Evolutionary conservation across 2,113 vertebrate genomes (phyloP).

Genomic region (Centrocercus urophasianus): DNA sequence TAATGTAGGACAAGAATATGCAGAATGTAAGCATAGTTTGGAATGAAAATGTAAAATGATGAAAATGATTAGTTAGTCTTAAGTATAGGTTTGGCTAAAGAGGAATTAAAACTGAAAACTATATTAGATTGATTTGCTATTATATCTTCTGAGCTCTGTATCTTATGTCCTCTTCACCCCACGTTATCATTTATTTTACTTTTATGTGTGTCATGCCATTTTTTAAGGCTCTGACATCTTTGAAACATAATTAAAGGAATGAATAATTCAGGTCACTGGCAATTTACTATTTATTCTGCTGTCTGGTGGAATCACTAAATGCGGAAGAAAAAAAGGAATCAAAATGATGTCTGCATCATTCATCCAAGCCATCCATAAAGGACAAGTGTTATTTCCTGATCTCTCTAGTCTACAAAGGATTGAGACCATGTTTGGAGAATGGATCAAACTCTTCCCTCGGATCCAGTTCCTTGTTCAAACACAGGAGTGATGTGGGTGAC

Average conservation of each 20-base stretch:
- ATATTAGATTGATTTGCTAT: background rate
- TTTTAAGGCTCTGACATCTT: constrained; percentile 41
- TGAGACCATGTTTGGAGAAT: background rate
- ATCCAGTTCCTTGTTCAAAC: background rate
- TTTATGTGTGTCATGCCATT: background rate
- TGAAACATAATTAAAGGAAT: constrained; percentile 57
- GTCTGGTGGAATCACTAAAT: constrained; percentile 22
- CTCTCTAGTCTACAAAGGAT: background rate
- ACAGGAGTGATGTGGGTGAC: background rate
- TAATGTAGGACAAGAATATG: background rate
- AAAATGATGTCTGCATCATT: background rate
- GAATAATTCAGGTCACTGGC: constrained; percentile 47
- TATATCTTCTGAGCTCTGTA: background rate
- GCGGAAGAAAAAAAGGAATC: constrained; percentile 18
- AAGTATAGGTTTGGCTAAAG: background rate
- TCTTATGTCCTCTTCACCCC: background rate
- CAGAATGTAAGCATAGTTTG: background rate
- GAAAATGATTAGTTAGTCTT: background rate
- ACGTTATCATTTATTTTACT: constrained; percentile 22
- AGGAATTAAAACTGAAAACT: background rate
- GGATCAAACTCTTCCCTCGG: background rate
- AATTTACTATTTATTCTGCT: constrained; percentile 32
- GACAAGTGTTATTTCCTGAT: background rate
- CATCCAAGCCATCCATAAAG: background rate
- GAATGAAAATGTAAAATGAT: background rate